Evolutionary conservation across 2,797 vertebrate genomes (phyloP).

Genomic region (Catharus ustulatus): DNA sequence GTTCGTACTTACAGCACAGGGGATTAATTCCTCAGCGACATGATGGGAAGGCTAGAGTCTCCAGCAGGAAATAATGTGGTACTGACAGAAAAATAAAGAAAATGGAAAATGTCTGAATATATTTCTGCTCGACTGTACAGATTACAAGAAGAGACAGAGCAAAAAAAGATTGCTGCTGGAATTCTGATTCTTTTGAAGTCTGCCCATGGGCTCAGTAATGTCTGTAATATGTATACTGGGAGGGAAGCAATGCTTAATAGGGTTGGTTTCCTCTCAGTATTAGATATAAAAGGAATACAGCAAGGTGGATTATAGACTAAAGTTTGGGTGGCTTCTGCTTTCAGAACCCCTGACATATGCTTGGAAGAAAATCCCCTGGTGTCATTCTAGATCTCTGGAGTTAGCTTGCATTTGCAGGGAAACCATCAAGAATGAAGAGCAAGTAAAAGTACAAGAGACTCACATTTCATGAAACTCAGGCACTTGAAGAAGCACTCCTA

Average conservation of each 20-base stretch:
- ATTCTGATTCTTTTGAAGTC: background rate
- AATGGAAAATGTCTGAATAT: background rate
- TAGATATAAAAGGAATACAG: background rate
- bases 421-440: background rate
- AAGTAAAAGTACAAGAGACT: background rate
- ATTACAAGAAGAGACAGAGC: background rate
- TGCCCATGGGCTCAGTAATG: background rate
- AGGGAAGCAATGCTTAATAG: background rate
- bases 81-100: constrained; percentile 10
- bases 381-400: background rate
- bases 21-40: background rate
- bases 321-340: background rate
- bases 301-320: background rate
- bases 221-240: background rate
- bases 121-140: background rate
- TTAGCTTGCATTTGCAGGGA: background rate
- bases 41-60: background rate
- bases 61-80: background rate
- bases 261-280: background rate
- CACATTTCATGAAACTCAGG: background rate
- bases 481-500: background rate
- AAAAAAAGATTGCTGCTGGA: background rate
- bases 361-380: background rate
- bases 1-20: background rate
- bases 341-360: background rate